Evolutionary conservation across 2,888 invertebrate species (phyloP), one percentile per base, ranked within the genome.

Genomic region (Chydorus sphaericus): DNA sequence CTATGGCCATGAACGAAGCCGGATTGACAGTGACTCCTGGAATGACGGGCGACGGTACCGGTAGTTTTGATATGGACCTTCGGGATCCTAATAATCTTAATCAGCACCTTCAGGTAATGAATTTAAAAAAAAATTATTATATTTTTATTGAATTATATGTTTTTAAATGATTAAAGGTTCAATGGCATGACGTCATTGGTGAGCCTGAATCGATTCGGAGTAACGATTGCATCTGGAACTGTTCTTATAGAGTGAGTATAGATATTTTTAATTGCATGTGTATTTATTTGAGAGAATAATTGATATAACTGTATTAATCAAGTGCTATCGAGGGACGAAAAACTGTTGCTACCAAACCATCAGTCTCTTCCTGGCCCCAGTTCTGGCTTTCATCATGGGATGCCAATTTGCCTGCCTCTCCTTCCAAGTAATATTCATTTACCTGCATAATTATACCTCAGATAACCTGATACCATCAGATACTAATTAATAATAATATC

Each of bases 31-130:
- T n/a, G n/a, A n/a, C n/a, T n/a, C n/a, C n/a, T n/a, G n/a, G n/a
- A n/a, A n/a, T n/a, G n/a, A n/a, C n/a, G n/a, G 14, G 28, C 28
- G 14, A 16, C 10, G 28, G 28, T 28, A 18, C 26, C 20, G 23
- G 14, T 16, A 55, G 60, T 38, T 62, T 63, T 49, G 74, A 78
- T 53, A 69, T 83, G 58, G 81, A 82, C 63, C 81, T 82, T 63
- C 69, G 83, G 59, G 83, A 84, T 65, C 84, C 84, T 1, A 81
- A 82, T 63, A 75, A 73, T 59, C 67, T 84, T 59, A 83, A 83
- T 65, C 76, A 77, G 58, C 82, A 83, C 67, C 71, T 84, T 51
- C 81, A 82, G 78, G 84, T 83, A 68, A n/a, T 18, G 10, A 28
- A 26, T n/a, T 36, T 49, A 4, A 8, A 18, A 20, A 14, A 29